Evolutionary conservation across 2,797 vertebrate species (phyloP).

Genomic region (Distichodus sexfasciatus): DNA sequence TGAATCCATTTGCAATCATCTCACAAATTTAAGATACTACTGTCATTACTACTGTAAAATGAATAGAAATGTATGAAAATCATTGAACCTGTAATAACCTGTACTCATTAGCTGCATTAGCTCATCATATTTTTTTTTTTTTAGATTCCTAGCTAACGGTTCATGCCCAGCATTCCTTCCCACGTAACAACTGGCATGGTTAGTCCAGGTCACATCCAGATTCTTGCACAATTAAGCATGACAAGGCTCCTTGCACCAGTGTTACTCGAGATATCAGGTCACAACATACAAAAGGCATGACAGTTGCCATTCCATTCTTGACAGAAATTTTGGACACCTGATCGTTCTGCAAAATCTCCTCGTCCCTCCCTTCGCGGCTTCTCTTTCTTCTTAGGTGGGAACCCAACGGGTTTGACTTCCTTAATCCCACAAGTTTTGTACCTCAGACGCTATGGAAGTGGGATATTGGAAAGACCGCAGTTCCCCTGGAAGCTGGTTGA

Average conservation of each 20-base stretch:
- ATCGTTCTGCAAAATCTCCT: slow-evolving; percentile 30
- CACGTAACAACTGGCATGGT: slow-evolving; percentile 14
- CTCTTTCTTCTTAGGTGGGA: neutral
- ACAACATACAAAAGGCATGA: slow-evolving; percentile 54
- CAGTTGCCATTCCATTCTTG: slow-evolving; percentile 60
- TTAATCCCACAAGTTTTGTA: slow-evolving; percentile 26
- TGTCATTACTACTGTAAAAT: too few species aligned
- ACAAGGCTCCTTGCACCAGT: slow-evolving; percentile 51
- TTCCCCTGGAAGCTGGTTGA: slow-evolving; percentile 51
- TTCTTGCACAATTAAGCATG: slow-evolving; percentile 58
- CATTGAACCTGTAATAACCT: too few species aligned
- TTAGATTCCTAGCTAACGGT: neutral
- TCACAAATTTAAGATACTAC: too few species aligned
- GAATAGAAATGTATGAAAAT: too few species aligned
- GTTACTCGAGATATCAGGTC: slow-evolving; percentile 53
- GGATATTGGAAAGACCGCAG: slow-evolving; percentile 30
- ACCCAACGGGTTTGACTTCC: slow-evolving; percentile 31
- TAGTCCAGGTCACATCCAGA: slow-evolving; percentile 49
- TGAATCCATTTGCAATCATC: too few species aligned
- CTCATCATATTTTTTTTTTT: too few species aligned
- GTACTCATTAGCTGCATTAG: too few species aligned
- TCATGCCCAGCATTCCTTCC: slow-evolving; percentile 4
- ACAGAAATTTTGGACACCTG: neutral
- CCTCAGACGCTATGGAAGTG: slow-evolving; percentile 43
- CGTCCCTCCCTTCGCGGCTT: slow-evolving; percentile 41